These are phyloP conservation scores for Cyphomyrmex costatus DNA, from an alignment of 1,140 invertebrate genomes.

Conservation along the genomic window DNA sequence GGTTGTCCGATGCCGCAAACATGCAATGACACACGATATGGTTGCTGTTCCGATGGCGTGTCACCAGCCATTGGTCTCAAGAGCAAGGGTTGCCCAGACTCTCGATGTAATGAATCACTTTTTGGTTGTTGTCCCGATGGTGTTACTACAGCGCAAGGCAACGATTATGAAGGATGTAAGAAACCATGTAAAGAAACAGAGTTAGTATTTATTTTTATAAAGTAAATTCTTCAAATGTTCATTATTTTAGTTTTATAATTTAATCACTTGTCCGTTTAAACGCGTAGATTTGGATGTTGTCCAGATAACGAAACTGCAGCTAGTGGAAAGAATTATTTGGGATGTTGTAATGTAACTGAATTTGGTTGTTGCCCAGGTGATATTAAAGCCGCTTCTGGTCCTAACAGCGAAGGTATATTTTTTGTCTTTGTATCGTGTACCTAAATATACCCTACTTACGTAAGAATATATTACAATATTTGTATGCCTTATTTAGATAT, in stretches of 20 bases:
- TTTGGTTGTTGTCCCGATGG: conserved; percentile 96
- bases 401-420: conserved; percentile 88
- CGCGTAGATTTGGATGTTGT: conserved; percentile 89
- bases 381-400: conserved; percentile 90
- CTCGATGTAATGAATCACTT: conserved; percentile 92
- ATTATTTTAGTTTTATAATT: not conserved
- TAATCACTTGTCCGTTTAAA: not conserved
- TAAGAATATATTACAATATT: not conserved
- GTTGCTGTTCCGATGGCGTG: conserved; percentile 96
- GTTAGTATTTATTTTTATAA: conserved; percentile 83
- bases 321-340: conserved; percentile 88
- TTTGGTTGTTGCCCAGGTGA: conserved; percentile 94
- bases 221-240: not conserved
- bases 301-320: conserved; percentile 89
- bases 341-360: conserved; percentile 88
- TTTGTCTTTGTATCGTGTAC: not conserved
- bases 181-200: conserved; percentile 89
- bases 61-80: conserved; percentile 92
- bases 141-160: conserved; percentile 92
- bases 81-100: conserved; percentile 92
- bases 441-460: not conserved
- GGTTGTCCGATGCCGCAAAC: conserved; percentile 92
- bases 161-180: conserved; percentile 94
- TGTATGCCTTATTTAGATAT: not conserved
- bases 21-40: conserved; percentile 93